Evolutionary conservation across 1,140 invertebrate genomes (phyloP), one percentile per base, ranked within the genome.

Genomic region (Wasmannia auropunctata): DNA sequence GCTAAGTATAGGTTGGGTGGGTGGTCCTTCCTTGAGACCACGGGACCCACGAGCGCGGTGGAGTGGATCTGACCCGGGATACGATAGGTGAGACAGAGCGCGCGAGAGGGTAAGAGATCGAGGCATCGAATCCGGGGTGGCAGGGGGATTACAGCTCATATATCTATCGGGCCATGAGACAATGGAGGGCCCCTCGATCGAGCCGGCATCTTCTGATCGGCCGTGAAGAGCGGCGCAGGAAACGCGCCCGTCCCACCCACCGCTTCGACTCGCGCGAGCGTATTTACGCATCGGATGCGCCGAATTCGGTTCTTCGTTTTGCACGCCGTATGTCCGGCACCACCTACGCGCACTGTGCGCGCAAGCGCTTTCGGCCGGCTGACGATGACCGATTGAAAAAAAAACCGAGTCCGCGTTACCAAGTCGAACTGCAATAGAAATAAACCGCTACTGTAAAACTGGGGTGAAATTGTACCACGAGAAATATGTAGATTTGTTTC

Each of bases 1-100:
- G 93, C 94, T 95, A 95, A 95, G 95, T 95, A 95, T 95, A 95
- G 95, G 95, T 95, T 95, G 91, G 92, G 93, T 95, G 94, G 95
- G 95, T 95, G 95, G 95, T 95, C 95, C 94, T 92, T 92, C 90
- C 85, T 43, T 87, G 88, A 85, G 74, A 91, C 89, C 76, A 92
- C 87, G 87, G 87, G 89, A 87, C 77, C 88, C 77, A 76, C 90
- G 89, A 92, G 92, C 87, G 83, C 86, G 77, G 75, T 89, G 89
- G 87, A 86, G 90, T 88, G 87, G 90, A 75, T 84, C 86, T 76
- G 88, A 89, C 88, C 84, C 46, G 86, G 75, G 79, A 90, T 40
- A 40, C 81, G 85, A 88, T 89, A 87, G 87, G 54, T 40, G 84
- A 88, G 54, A 88, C 56, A 54, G 63, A 76, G 81, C 62, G 76